These are phyloP conservation scores for Uloborus diversus DNA, from an alignment of 1,140 invertebrate species.

Conservation along the genomic window DNA sequence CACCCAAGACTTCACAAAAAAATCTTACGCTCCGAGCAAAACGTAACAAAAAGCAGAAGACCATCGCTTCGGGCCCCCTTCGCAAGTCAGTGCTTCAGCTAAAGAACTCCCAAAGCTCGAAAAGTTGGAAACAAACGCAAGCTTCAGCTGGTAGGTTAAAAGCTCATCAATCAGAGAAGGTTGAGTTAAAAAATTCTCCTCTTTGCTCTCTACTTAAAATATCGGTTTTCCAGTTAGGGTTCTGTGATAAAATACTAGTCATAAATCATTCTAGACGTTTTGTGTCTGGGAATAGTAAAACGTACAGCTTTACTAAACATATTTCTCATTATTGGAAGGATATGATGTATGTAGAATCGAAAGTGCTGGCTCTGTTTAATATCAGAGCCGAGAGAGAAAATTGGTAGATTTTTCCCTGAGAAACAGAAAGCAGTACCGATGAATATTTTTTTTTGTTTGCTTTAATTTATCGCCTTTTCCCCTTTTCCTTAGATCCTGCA, in stretches of 20 bases:
- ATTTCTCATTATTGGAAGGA: constrained; percentile 21
- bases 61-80: no score
- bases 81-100: no score
- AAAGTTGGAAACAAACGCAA: constrained; percentile 45
- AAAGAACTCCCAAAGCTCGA: no score
- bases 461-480: no score
- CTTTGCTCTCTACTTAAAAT: constrained; percentile 38
- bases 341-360: constrained; percentile 48
- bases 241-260: constrained; percentile 45
- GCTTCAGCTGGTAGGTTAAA: constrained; percentile 39
- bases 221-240: constrained; percentile 52
- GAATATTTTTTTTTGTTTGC: no score
- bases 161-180: constrained; percentile 37
- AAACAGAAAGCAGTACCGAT: no score
- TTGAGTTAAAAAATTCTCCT: neutral
- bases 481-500: no score
- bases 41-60: no score
- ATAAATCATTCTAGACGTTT: constrained; percentile 42
- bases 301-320: constrained; percentile 26
- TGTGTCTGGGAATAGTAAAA: constrained; percentile 36
- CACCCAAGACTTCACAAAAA: no score
- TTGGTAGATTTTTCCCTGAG: no score
- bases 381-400: no score
- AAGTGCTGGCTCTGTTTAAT: constrained; percentile 18
- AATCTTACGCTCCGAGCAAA: no score